These are phyloP conservation scores for Campoletis raptor DNA, from an alignment of 2,888 invertebrate genomes.

Conservation along the genomic window DNA sequence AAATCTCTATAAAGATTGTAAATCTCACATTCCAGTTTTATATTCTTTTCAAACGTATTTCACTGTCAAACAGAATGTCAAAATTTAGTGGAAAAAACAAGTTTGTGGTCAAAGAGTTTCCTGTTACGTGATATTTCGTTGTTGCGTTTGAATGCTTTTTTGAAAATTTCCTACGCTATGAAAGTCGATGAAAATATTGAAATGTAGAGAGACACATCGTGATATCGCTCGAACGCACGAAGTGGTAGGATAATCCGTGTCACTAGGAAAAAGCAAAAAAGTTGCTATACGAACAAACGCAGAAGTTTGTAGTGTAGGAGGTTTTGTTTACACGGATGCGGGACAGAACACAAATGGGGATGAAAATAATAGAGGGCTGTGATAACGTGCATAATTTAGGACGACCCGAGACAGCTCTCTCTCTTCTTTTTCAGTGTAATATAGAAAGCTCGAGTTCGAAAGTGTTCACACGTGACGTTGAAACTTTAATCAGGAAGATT, in stretches of 20 bases:
- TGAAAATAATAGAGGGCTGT: constrained; percentile 29
- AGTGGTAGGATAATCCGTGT: constrained; percentile 33
- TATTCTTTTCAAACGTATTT: neutral
- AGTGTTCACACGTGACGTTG: constrained; percentile 46
- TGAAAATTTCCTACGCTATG: neutral
- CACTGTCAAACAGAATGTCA: neutral
- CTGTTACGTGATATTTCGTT: neutral
- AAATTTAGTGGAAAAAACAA: neutral
- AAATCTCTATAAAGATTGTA: neutral
- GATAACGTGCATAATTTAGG: constrained; percentile 51
- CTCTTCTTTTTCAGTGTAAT: neutral
- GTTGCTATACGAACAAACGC: constrained; percentile 6
- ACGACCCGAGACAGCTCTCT: constrained; percentile 7
- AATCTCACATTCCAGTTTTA: neutral
- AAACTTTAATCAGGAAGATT: constrained; percentile 53
- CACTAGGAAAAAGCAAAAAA: constrained; percentile 32
- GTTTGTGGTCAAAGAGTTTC: neutral
- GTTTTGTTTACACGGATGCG: constrained; percentile 15
- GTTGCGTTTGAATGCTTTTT: neutral
- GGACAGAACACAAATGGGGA: constrained; percentile 4
- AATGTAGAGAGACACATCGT: neutral
- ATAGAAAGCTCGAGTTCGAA: constrained; percentile 15
- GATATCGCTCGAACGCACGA: constrained; percentile 1
- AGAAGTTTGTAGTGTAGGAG: constrained; percentile 19
- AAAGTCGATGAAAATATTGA: neutral